phyloP scores from a whole-genome alignment of 1,140 invertebrate species.

The Atopsyche davidsoni region DNA sequence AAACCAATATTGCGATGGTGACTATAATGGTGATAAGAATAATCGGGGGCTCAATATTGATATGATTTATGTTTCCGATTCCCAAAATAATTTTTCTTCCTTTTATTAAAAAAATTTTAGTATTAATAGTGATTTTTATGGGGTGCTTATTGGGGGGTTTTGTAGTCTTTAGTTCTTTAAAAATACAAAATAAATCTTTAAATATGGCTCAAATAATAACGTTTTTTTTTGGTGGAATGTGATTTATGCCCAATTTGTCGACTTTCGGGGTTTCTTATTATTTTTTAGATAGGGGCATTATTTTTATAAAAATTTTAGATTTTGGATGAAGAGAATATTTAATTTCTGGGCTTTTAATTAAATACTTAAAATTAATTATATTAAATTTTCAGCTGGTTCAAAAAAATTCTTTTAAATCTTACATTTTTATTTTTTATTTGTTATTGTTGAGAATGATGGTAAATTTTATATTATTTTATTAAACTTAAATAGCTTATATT shows the following conservation, averaged over 20 bases:
- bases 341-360: slow-evolving; percentile 33
- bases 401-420: slow-evolving; percentile 40
- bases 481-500: slow-evolving; percentile 56
- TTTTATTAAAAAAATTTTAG: slow-evolving; percentile 42
- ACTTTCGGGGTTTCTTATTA: slow-evolving; percentile 34
- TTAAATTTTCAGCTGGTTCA: slow-evolving; percentile 47
- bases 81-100: slow-evolving; percentile 48
- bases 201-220: slow-evolving; percentile 33
- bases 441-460: slow-evolving; percentile 35
- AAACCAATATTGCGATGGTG: slow-evolving; percentile 45
- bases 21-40: slow-evolving; percentile 48
- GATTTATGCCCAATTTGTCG: slow-evolving; percentile 43
- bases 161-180: slow-evolving; percentile 39
- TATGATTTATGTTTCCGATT: slow-evolving; percentile 42
- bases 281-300: slow-evolving; percentile 32
- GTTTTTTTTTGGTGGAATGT: slow-evolving; percentile 31
- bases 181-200: slow-evolving; percentile 35
- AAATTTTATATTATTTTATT: slow-evolving; percentile 41
- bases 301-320: slow-evolving; percentile 39
- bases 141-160: slow-evolving; percentile 38
- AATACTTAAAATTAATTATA: slow-evolving; percentile 40
- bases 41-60: slow-evolving; percentile 42
- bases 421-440: slow-evolving; percentile 40
- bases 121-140: no score
- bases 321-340: slow-evolving; percentile 46